Evolutionary conservation across 2,888 invertebrate species (phyloP).

Genomic region (Clivina fossor): DNA sequence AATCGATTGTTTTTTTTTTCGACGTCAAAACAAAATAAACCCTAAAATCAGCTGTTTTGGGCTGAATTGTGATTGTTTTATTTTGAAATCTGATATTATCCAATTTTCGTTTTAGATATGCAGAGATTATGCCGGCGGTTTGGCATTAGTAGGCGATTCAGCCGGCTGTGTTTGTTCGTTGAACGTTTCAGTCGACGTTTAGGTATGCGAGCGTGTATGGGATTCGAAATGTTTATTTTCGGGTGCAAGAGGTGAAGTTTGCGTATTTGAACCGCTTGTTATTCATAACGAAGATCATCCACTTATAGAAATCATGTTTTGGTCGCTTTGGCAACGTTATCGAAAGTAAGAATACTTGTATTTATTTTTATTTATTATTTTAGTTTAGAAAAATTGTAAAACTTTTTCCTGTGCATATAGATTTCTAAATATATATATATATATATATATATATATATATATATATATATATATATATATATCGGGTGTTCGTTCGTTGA

Average conservation of each 20-base stretch:
- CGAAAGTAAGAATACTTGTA: constrained; percentile 81
- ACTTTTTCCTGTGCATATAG: no score
- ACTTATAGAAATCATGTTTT: constrained; percentile 73
- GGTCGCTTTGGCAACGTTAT: constrained; percentile 91
- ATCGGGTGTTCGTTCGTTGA: no score
- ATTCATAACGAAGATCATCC: constrained; percentile 60
- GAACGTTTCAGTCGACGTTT: constrained; percentile 83
- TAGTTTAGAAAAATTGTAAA: no score
- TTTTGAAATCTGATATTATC: no score
- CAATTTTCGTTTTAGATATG: constrained; percentile 44
- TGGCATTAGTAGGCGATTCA: constrained; percentile 79
- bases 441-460: no score
- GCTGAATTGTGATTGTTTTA: no score
- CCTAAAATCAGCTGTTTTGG: no score
- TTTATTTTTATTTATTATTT: background rate
- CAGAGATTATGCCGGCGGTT: constrained; percentile 69
- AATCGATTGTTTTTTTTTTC: no score
- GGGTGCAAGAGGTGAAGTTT: constrained; percentile 94
- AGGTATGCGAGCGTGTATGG: constrained; percentile 84
- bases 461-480: no score
- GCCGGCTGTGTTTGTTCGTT: constrained; percentile 94
- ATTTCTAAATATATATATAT: no score
- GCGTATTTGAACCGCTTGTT: constrained; percentile 68
- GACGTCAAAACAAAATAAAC: no score
- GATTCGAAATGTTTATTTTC: constrained; percentile 94